Evolutionary conservation across 2,113 vertebrate genomes (phyloP), one percentile per base, ranked within the genome.

Genomic region (Morone chrysops): DNA sequence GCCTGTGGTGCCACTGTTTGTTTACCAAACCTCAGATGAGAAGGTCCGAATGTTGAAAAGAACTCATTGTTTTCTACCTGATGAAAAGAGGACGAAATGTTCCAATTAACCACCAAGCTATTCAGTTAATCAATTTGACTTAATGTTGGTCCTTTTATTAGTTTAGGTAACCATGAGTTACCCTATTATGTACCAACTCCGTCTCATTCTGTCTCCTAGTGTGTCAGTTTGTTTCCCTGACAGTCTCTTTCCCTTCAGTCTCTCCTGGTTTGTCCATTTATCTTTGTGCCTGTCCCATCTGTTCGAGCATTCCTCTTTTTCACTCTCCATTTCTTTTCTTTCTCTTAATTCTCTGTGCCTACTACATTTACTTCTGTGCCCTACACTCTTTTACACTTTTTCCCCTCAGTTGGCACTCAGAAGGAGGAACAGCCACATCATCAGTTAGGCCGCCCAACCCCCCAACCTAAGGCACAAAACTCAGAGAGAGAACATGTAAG

Each of bases 361-460:
- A 18, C 25, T 47, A 18, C 25, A 1, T 18, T 8, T 36, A 1
- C 14, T 36, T 48, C n/a, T 31, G 6, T 53, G 10, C 54, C 20
- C 7, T 6, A 8, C 31, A 5, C 1, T 38, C 9, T 57, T 38
- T 18, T 13, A 6, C 31, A 0, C 60, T 18, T 40, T 61, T 56
- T 18, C 17, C 9, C 36, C 16, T 76, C 78, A 78, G 86, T 57
- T 88, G 81, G 83, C 81, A 43, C 65, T 75, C n/a, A 45, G 54
- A 69, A 40, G 63, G 50, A 80, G 75, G 41, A 84, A 72, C 14
- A 63, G 77, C 80, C 80, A 85, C 87, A 85, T 84, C 81, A 88
- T 88, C 75, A 86, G 48, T 86, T 78, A 66, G 45, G 80, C 53
- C 1, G 7, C 71, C 74, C 63, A 41, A 5, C 25, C 68, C 12